Percentiles rank a stretch among this genome's conserved stretches.
Conservation (phyloP, 2,113 vertebrate genomes). For the Potamarius usumacintae region DNA sequence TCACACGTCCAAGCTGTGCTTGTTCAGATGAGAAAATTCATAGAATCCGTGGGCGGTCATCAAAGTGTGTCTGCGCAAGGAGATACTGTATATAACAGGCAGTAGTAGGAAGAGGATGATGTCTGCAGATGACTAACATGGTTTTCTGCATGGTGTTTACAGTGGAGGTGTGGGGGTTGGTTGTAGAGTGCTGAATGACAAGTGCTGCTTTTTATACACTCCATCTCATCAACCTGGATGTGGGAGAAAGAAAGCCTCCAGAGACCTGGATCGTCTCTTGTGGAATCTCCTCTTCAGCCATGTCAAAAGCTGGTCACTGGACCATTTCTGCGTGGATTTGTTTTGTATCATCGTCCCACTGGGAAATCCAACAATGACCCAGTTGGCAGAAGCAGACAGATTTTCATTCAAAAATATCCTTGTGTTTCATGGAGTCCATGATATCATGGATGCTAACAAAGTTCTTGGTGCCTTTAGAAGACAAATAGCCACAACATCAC, state of each 20-base stretch:
- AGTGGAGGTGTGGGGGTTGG: conserved; percentile 22
- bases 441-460: background rate
- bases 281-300: background rate
- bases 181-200: conserved; percentile 31
- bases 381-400: background rate
- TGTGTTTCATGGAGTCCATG: background rate
- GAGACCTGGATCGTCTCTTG: background rate
- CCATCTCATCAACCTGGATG: conserved; percentile 13
- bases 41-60: conserved; percentile 34
- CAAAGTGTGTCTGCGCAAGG: conserved; percentile 20
- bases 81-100: conserved; percentile 32
- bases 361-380: background rate
- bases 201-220: conserved; percentile 30
- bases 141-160: conserved; percentile 41
- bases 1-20: conserved; percentile 20
- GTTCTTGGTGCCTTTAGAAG: background rate
- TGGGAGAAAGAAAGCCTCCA: background rate
- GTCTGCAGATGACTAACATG: conserved; percentile 44
- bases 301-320: background rate
- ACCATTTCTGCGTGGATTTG: background rate
- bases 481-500: background rate
- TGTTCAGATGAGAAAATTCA: conserved; percentile 31
- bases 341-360: background rate
- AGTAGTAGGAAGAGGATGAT: conserved; percentile 33
- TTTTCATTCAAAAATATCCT: background rate